Evolutionary conservation across 2,113 vertebrate species (phyloP).

Genomic region (Plecotus auritus): DNA sequence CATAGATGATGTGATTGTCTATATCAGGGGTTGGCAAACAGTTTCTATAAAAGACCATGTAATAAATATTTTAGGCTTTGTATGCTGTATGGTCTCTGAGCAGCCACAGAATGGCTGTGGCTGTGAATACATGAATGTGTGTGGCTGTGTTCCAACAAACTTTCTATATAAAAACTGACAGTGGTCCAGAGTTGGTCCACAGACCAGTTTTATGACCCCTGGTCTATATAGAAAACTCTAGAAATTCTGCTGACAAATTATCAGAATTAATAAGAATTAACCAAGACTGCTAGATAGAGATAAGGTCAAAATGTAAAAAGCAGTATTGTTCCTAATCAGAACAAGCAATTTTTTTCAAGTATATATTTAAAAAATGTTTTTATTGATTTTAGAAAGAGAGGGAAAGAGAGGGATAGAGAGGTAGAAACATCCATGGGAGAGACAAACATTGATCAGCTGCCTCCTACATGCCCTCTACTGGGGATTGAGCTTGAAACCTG

Average conservation of each 20-base stretch:
- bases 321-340: not conserved
- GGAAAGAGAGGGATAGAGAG: too few species aligned
- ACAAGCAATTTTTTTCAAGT: not conserved
- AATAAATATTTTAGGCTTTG: constrained; percentile 4
- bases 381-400: too few species aligned
- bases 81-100: not conserved
- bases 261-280: constrained; percentile 3
- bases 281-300: not conserved
- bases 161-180: not conserved
- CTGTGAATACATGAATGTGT: not conserved
- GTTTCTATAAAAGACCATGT: not conserved
- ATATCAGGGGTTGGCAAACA: not conserved
- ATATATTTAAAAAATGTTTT: not conserved
- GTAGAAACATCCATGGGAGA: too few species aligned
- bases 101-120: not conserved
- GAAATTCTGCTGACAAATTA: constrained; percentile 2
- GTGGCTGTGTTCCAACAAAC: not conserved
- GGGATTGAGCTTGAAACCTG: too few species aligned
- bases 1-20: not conserved
- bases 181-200: not conserved
- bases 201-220: not conserved
- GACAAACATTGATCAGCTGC: too few species aligned
- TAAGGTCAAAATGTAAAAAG: not conserved
- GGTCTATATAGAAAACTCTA: not conserved
- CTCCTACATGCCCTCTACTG: too few species aligned